Evolutionary conservation across 2,113 vertebrate species (phyloP).

Genomic region (Oryzias curvinotus): DNA sequence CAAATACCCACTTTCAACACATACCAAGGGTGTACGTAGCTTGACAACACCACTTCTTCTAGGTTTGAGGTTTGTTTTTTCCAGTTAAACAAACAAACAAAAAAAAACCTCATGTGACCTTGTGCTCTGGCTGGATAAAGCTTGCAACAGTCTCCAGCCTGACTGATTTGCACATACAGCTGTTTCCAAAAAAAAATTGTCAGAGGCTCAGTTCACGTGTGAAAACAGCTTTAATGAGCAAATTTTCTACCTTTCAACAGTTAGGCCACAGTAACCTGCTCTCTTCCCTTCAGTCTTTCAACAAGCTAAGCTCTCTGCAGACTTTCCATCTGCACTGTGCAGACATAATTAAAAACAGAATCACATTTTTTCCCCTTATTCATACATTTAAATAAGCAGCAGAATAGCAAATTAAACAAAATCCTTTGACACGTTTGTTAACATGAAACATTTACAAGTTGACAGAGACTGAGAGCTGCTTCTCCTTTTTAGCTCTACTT

Average conservation of each 20-base stretch:
- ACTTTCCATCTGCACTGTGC: neutral
- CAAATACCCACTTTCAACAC: too few relatives aligned
- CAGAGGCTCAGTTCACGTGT: neutral
- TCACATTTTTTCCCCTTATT: neutral
- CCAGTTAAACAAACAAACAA: too few relatives aligned
- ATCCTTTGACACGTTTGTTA: neutral
- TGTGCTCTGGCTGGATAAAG: neutral
- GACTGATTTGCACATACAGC: neutral
- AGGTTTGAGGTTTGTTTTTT: too few relatives aligned
- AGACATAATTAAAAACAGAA: neutral
- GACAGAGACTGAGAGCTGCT: conserved; percentile 5
- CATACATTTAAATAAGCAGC: neutral
- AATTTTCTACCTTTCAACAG: neutral
- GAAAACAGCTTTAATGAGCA: conserved; percentile 10
- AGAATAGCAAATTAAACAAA: neutral
- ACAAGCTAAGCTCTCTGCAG: conserved; percentile 4
- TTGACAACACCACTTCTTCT: too few relatives aligned
- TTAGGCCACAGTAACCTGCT: neutral
- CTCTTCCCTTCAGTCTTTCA: neutral
- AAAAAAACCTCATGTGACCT: too few relatives aligned
- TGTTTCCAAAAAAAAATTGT: neutral
- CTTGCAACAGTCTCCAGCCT: neutral
- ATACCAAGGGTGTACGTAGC: too few relatives aligned
- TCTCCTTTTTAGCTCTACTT: neutral
- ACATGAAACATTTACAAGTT: conserved; percentile 9